Evolutionary conservation across 2,797 vertebrate genomes (phyloP).

Genomic region (Megaceryle alcyon): DNA sequence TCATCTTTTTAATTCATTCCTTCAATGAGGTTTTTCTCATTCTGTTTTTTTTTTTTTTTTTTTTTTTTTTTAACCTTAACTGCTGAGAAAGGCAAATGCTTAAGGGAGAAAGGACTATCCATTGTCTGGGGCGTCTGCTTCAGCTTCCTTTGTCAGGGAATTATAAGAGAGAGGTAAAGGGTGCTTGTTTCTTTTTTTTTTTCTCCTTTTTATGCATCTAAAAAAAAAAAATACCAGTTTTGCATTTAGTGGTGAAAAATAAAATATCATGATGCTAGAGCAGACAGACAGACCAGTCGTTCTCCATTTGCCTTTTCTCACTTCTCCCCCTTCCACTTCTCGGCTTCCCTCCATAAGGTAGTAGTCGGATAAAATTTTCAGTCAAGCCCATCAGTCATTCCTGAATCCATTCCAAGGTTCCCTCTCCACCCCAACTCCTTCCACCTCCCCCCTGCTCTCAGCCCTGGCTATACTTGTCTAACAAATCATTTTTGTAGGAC

Average conservation of each 20-base stretch:
- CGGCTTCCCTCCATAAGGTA: constrained; percentile 23
- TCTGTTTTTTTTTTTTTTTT: not conserved
- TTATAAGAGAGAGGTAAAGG: not conserved
- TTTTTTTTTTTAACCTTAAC: constrained; percentile 13
- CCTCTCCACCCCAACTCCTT: constrained; percentile 13
- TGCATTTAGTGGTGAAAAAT: constrained; percentile 39
- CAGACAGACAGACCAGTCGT: constrained; percentile 32
- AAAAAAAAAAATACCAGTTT: constrained; percentile 39
- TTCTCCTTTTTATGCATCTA: not conserved
- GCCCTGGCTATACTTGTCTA: constrained; percentile 47
- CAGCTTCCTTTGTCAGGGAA: constrained; percentile 57
- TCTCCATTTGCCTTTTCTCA: constrained; percentile 47
- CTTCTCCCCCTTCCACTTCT: constrained; percentile 39
- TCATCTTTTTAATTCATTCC: constrained; percentile 59
- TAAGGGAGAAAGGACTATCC: not conserved
- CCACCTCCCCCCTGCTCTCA: constrained; percentile 43
- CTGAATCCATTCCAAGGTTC: constrained; percentile 70
- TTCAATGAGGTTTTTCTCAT: not conserved
- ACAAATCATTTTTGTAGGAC: constrained; percentile 66
- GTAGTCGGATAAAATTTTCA: constrained; percentile 52
- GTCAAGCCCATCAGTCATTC: constrained; percentile 63
- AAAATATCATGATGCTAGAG: constrained; percentile 8
- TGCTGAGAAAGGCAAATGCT: constrained; percentile 62
- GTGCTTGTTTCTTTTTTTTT: not conserved
- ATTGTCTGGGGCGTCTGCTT: constrained; percentile 48